Evolutionary conservation across 2,888 invertebrate genomes (phyloP).

Genomic region (Caenorhabditis uteleia): DNA sequence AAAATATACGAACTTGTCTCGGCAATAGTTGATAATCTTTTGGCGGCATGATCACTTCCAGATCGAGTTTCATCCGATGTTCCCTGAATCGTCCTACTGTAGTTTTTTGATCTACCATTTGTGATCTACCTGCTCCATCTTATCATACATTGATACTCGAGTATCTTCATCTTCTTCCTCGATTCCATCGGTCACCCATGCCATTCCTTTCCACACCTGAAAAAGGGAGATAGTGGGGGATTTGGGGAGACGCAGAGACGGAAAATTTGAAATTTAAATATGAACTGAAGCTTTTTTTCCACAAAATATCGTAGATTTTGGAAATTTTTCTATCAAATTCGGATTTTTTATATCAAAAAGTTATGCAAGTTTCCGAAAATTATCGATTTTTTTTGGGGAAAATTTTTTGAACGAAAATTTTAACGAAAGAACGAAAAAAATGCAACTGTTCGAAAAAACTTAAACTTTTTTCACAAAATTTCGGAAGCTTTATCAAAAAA

Average conservation of each 20-base stretch:
- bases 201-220: slow-evolving; percentile 68
- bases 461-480: too few relatives aligned
- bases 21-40: slow-evolving; percentile 64
- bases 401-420: too few relatives aligned
- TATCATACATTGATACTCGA: slow-evolving; percentile 52
- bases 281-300: background rate
- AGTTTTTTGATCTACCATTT: slow-evolving; percentile 2
- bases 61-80: slow-evolving; percentile 55
- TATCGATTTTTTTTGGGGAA: background rate
- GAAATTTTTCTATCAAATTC: too few relatives aligned
- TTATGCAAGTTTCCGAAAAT: too few relatives aligned
- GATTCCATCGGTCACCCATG: slow-evolving; percentile 69
- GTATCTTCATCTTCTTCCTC: slow-evolving; percentile 67
- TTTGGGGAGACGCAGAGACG: too few relatives aligned
- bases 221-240: too few relatives aligned
- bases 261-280: too few relatives aligned
- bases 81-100: slow-evolving; percentile 42
- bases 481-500: too few relatives aligned
- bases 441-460: too few relatives aligned
- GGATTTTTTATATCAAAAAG: too few relatives aligned
- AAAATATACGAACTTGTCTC: slow-evolving; percentile 62
- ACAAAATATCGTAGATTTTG: background rate
- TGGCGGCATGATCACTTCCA: slow-evolving; percentile 42
- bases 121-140: slow-evolving; percentile 49
- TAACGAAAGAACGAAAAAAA: too few relatives aligned